Base-by-base conservation (phyloP, 2,113 vertebrate genomes). In the Sula dactylatra region DNA sequence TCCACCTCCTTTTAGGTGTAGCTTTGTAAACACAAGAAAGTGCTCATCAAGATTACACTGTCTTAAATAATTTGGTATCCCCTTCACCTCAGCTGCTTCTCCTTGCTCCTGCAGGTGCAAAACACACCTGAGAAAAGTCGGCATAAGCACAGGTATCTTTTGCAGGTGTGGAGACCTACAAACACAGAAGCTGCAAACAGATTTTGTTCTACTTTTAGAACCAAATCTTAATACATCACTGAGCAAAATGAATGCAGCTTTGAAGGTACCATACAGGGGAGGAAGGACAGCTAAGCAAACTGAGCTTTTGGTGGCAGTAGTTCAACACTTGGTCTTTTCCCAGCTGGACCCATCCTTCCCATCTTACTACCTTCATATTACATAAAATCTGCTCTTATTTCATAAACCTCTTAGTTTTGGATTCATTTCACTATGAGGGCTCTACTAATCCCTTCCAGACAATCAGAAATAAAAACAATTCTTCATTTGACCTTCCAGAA, bases 91-190 rank as follows among this genome's bases (percentile, higher is more conserved):
- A 1, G 11, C 27, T 76, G 8, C 59, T 47, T 40, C 49, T 55
- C 44, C 4, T 18, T 0, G 0, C 27, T 65, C 47, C 73, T 22
- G 22, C 21, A 18, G 32, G 42, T n/a, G 27, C 26, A 52, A 22
- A 80, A 17, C 44, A 55, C 34, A 7, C 27, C 78, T 17, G 49
- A 61, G 36, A 64, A 32, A 50, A 22, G 58, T 29, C 1, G 6
- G 36, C 11, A 44, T 8, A 1, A 69, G 62, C 59, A 32, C 10
- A 54, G 65, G 55, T 19, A 38, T 18, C 22, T 6, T 9, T 50
- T 45, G 59, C 24, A 10, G 64, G 24, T 27, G n/a, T 52, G 20
- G 50, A 61, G 15, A 54, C 12, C 14, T 9, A 4, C 3, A 22
- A 36, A 16, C 22, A 9, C 58, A 50, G 6, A 44, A 50, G 11